A percentile compares a stretch with the other conserved stretches of the same genome.
Evolutionary conservation across 2,113 vertebrate genomes (phyloP).

Genomic region (Pterocles burchelli): DNA sequence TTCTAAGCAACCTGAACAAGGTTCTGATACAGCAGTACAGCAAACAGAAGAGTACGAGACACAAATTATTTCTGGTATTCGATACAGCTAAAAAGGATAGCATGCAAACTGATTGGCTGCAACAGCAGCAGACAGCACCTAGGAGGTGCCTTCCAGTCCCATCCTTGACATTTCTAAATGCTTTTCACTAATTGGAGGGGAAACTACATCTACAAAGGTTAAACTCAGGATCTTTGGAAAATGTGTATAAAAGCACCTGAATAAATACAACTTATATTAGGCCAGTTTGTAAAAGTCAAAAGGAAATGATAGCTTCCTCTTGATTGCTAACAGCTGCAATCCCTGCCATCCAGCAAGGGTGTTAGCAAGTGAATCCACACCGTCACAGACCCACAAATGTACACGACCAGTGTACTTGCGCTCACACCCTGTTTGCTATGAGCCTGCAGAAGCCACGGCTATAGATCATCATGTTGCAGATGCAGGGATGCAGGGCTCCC

Average conservation of each 20-base stretch:
- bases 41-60: neutral
- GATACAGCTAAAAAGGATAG: neutral
- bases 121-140: neutral
- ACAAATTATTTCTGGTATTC: neutral
- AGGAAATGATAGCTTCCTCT: slow-evolving; percentile 51
- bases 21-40: neutral
- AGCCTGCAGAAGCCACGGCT: neutral
- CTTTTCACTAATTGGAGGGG: slow-evolving; percentile 26
- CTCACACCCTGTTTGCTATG: neutral
- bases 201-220: slow-evolving; percentile 3
- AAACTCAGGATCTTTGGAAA: slow-evolving; percentile 14
- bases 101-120: neutral
- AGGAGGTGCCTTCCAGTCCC: neutral
- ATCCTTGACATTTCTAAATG: slow-evolving; percentile 24
- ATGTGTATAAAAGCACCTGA: slow-evolving; percentile 56
- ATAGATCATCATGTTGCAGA: neutral
- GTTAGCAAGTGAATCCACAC: neutral
- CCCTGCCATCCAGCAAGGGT: slow-evolving; percentile 16
- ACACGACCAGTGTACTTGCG: accelerated
- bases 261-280: slow-evolving; percentile 41
- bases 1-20: slow-evolving; percentile 28
- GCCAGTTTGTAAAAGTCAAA: slow-evolving; percentile 47
- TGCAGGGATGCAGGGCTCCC: neutral
- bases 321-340: slow-evolving; percentile 36
- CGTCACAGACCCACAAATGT: accelerated